Evolutionary conservation across 2,113 vertebrate genomes (phyloP).

Genomic region (Chaetura pelagica): DNA sequence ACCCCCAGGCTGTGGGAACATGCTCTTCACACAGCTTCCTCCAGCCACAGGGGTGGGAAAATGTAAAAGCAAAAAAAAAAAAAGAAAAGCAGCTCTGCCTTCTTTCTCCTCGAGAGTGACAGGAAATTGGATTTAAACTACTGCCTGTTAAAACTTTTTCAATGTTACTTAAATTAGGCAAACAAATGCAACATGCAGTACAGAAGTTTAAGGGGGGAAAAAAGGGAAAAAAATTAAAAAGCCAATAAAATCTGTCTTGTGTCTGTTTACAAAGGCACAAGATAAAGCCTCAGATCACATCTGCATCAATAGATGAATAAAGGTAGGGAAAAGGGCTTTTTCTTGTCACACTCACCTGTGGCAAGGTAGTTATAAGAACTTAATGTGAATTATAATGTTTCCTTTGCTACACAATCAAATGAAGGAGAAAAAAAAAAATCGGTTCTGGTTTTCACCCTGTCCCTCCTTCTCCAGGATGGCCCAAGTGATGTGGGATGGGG

Average conservation of each 20-base stretch:
- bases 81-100: background rate
- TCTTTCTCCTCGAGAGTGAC: constrained; percentile 6
- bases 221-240: background rate
- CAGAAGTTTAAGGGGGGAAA: background rate
- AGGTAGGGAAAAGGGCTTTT: background rate
- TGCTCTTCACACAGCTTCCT: constrained; percentile 47
- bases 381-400: background rate
- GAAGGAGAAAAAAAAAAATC: background rate
- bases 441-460: background rate
- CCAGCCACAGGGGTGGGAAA: constrained; percentile 28
- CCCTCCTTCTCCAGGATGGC: background rate
- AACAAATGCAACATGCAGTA: background rate
- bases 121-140: constrained; percentile 60
- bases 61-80: background rate
- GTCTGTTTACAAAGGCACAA: background rate
- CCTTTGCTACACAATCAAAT: background rate
- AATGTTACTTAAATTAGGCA: background rate
- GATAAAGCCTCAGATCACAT: background rate
- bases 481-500: background rate
- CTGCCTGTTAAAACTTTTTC: constrained; percentile 1
- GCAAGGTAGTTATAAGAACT: background rate
- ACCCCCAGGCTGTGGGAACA: constrained; percentile 55
- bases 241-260: background rate
- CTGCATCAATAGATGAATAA: background rate
- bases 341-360: background rate